A percentile compares a stretch with the other conserved stretches of the same genome.
Conservation (phyloP, 1,140 invertebrate species). For the Camponotus floridanus region DNA sequence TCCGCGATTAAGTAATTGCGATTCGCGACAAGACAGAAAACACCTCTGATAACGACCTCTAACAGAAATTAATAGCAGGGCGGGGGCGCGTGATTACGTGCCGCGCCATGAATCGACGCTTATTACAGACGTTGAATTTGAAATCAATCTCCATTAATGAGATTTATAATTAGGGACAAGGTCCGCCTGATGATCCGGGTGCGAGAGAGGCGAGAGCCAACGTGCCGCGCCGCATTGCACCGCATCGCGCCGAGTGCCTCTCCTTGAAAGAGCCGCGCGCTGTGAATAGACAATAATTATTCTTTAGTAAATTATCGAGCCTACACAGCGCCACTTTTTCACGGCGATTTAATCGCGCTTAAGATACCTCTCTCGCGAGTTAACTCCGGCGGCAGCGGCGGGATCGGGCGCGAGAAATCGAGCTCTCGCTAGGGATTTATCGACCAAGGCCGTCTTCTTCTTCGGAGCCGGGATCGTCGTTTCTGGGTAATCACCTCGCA, state of each 20-base stretch:
- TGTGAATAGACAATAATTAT: slow-evolving; percentile 68
- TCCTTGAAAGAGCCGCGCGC: slow-evolving; percentile 26
- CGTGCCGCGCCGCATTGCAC: neutral
- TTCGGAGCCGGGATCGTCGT: slow-evolving; percentile 44
- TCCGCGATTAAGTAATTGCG: slow-evolving; percentile 70
- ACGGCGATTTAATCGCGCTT: slow-evolving; percentile 61
- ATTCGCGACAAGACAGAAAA: slow-evolving; percentile 61
- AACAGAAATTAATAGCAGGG: slow-evolving; percentile 73
- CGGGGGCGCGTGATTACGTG: slow-evolving; percentile 65
- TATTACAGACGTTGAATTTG: slow-evolving; percentile 74
- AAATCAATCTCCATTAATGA: slow-evolving; percentile 76
- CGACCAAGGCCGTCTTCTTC: slow-evolving; percentile 63
- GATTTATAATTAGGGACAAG: slow-evolving; percentile 75
- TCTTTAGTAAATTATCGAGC: slow-evolving; percentile 68
- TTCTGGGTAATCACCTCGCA: slow-evolving; percentile 64
- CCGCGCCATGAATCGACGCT: slow-evolving; percentile 64
- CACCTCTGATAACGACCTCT: slow-evolving; percentile 62
- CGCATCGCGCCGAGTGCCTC: neutral
- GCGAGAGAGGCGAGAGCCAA: slow-evolving; percentile 28
- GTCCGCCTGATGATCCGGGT: slow-evolving; percentile 70
- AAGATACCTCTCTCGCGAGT: slow-evolving; percentile 57
- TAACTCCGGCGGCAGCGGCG: slow-evolving; percentile 51
- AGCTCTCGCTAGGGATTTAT: slow-evolving; percentile 51
- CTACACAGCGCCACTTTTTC: slow-evolving; percentile 61
- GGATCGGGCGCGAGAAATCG: slow-evolving; percentile 59